Percentiles rank a stretch among this genome's conserved stretches.
These are phyloP conservation scores for Sycophila sp. DNA, from an alignment of 1,140 invertebrate genomes.

Conservation along the genomic window DNA sequence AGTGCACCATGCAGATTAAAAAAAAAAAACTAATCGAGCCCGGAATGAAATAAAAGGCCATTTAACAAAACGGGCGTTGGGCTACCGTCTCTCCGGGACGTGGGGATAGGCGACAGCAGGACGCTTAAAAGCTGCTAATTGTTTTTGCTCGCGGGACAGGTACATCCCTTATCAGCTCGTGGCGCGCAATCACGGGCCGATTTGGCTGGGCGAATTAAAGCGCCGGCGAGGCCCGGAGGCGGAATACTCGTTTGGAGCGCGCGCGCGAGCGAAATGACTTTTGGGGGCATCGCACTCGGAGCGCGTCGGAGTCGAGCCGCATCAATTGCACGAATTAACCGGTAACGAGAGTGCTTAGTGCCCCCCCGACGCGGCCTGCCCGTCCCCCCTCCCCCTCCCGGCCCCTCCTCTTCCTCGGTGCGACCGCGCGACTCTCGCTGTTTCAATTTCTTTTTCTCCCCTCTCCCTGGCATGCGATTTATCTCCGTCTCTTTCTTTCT, in stretches of 20 bases:
- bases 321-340: conserved; percentile 36
- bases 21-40: too few species aligned
- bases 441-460: not conserved
- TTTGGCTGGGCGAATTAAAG: conserved; percentile 19
- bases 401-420: not conserved
- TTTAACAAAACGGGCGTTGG: too few species aligned
- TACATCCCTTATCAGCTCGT: not conserved
- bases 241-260: conserved; percentile 13
- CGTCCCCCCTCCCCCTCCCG: not conserved
- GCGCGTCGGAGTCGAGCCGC: conserved; percentile 20
- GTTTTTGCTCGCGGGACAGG: conserved; percentile 17
- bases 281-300: conserved; percentile 5
- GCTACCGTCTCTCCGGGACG: too few species aligned
- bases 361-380: too few species aligned
- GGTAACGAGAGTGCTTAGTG: conserved; percentile 30
- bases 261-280: conserved; percentile 11
- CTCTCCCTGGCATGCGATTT: too few species aligned
- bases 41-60: too few species aligned
- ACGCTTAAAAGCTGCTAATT: too few species aligned
- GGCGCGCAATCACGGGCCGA: conserved; percentile 4
- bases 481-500: too few species aligned
- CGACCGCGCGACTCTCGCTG: not conserved
- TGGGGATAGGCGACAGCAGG: too few species aligned
- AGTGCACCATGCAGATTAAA: too few species aligned
- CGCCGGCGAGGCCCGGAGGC: not conserved